These are phyloP conservation scores for Eilema depressum DNA, from an alignment of 2,888 invertebrate genomes.

Conservation along the genomic window DNA sequence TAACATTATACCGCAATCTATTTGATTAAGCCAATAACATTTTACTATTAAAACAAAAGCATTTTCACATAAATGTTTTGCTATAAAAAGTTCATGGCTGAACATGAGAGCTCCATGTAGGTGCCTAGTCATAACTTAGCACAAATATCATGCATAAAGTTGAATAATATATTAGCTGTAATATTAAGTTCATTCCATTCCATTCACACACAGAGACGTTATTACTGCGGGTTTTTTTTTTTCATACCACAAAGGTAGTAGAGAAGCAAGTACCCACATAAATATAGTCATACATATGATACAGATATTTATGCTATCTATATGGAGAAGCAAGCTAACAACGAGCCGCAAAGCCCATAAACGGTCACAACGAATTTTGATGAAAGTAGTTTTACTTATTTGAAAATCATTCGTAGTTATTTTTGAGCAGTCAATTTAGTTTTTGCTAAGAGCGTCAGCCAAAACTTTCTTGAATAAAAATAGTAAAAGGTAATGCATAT, in stretches of 20 bases:
- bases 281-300: neutral
- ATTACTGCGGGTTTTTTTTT: neutral
- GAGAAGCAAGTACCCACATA: neutral
- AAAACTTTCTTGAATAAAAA: too few relatives aligned
- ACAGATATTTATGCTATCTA: neutral
- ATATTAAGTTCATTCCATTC: constrained; percentile 7
- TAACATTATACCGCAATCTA: neutral
- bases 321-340: too few relatives aligned
- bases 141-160: neutral
- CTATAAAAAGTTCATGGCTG: constrained; percentile 6
- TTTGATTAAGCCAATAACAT: constrained; percentile 1
- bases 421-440: too few relatives aligned
- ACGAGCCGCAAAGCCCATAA: too few relatives aligned
- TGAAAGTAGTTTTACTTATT: too few relatives aligned
- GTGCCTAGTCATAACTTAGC: neutral
- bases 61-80: neutral
- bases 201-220: neutral
- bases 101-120: neutral
- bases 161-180: neutral
- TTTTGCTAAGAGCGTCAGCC: too few relatives aligned
- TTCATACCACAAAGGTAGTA: neutral
- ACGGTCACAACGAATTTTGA: too few relatives aligned
- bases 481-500: too few relatives aligned
- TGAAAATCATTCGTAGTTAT: too few relatives aligned
- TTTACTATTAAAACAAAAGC: neutral